These are phyloP conservation scores for Enteromius trimaculatus DNA, from an alignment of 2,797 vertebrate genomes.

Conservation along the genomic window DNA sequence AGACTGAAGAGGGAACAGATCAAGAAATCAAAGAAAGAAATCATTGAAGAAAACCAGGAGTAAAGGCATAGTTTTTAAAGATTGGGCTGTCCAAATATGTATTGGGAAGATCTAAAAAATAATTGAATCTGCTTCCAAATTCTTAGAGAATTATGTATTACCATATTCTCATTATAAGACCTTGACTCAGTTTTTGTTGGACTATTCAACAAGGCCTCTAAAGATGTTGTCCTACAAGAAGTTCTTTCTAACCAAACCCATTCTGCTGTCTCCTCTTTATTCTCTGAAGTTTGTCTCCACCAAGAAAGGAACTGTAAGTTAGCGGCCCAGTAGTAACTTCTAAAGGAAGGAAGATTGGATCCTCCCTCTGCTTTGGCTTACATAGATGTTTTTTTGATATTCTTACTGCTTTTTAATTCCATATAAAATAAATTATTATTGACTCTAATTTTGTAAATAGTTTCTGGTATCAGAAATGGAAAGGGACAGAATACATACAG, in stretches of 20 bases:
- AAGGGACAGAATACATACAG: neutral
- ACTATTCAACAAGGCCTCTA: neutral
- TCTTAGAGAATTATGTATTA: neutral
- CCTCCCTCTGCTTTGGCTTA: neutral
- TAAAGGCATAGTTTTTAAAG: neutral
- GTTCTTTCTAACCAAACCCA: neutral
- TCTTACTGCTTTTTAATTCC: neutral
- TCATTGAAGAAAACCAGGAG: neutral
- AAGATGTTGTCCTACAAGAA: neutral
- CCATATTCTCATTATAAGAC: neutral
- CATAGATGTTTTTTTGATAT: neutral
- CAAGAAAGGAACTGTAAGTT: neutral
- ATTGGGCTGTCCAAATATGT: neutral
- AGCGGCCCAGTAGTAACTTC: neutral
- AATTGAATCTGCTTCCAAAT: neutral
- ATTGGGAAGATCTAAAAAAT: neutral
- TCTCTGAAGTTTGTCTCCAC: neutral
- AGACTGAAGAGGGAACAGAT: slow-evolving; percentile 70
- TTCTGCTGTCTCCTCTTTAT: neutral
- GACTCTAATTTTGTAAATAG: neutral
- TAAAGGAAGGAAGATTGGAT: neutral
- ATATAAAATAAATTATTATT: neutral
- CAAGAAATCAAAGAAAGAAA: neutral
- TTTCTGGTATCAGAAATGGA: neutral
- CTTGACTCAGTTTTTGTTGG: neutral